These are phyloP conservation scores for Scaptomyza flava DNA, from an alignment of 2,888 invertebrate genomes.

Conservation along the genomic window DNA sequence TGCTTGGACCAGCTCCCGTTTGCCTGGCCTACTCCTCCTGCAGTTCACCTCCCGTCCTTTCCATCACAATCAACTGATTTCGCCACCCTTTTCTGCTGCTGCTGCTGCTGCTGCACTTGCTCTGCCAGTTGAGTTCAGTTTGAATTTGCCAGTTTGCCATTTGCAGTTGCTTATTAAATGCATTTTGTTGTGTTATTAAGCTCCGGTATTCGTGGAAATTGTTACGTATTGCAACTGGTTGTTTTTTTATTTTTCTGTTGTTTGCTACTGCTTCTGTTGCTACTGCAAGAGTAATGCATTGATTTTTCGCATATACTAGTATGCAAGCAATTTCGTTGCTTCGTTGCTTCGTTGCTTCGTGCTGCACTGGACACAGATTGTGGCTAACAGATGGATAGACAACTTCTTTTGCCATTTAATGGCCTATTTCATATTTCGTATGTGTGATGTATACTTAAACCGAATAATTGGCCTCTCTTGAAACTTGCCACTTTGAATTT, in stretches of 20 bases:
- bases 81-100: conserved; percentile 19
- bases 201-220: conserved; percentile 74
- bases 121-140: conserved; percentile 30
- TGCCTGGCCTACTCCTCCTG: conserved; percentile 4
- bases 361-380: conserved; percentile 40
- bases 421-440: neutral
- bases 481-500: neutral
- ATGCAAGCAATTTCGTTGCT: conserved; percentile 41
- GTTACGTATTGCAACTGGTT: conserved; percentile 60
- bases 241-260: conserved; percentile 19
- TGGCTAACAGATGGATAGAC: neutral
- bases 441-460: neutral
- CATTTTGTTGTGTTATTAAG: conserved; percentile 74
- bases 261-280: conserved; percentile 17
- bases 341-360: conserved; percentile 21
- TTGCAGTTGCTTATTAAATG: conserved; percentile 77
- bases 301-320: conserved; percentile 43
- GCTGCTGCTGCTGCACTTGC: conserved; percentile 38
- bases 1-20: conserved; percentile 33
- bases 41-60: neutral
- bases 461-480: neutral
- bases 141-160: conserved; percentile 51
- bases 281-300: conserved; percentile 52
- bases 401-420: conserved; percentile 4
- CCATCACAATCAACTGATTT: conserved; percentile 12